Evolutionary conservation across 2,113 vertebrate genomes (phyloP), one percentile per base, ranked within the genome.

Genomic region (Gavialis gangeticus): DNA sequence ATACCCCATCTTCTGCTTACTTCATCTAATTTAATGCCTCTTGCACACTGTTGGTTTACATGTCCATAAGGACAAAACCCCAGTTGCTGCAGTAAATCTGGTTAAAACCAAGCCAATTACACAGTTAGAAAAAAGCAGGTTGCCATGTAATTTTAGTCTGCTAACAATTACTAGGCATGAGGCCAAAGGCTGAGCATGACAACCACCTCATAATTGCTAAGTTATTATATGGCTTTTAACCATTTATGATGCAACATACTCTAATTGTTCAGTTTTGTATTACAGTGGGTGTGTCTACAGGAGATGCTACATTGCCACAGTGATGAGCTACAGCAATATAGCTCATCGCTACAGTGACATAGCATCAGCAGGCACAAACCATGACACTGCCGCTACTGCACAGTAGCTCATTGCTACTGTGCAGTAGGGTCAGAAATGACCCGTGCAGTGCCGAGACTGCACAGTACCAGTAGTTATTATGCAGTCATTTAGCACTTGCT

Each of bases 21-120:
- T 59, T 77, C 58, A 63, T 81, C 46, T n/a, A 83, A 85, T 63
- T 46, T 73, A 13, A 76, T 87, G 16, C 78, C 11, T 75, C 85
- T 84, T 76, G 37, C 30, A 64, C 77, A 14, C 13, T 90, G 59
- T 28, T 81, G 89, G 9, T 62, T 94, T 82, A 6, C 2, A 58
- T 84, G 58, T 21, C 75, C 54, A 56, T 83, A 93, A 81, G 59
- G 17, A 94, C 83, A 54, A 89, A 95, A 93, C 71, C 75, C 55
- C 71, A 95, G 75, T 87, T 85, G 1, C 80, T 88, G 19, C 82
- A 85, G 69, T 96, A 82, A 67, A 79, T 79, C 84, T 94, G 73
- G 63, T 94, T 94, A 91, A 96, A 95, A 92, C 54, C 60, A 88
- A 85, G 78, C 69, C 92, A 94, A 94, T 79, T 85, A 71, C 93